Evolutionary conservation across 2,888 invertebrate genomes (phyloP).

Genomic region (Elegia similella): DNA sequence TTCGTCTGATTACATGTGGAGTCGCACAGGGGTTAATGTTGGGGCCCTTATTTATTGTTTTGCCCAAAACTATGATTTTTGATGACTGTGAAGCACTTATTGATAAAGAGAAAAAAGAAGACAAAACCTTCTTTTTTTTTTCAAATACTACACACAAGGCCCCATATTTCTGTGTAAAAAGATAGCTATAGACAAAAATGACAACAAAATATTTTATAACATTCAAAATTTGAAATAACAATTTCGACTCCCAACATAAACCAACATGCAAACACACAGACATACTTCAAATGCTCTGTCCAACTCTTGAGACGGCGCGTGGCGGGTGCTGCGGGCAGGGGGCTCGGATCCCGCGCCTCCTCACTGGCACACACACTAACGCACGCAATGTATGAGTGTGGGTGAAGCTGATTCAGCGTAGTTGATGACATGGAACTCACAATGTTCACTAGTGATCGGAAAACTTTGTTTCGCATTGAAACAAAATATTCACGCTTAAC

Average conservation of each 20-base stretch:
- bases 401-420: conserved; percentile 25
- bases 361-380: conserved; percentile 44
- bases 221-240: background rate
- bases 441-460: too few species aligned
- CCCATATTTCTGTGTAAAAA: too few species aligned
- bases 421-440: conserved; percentile 4
- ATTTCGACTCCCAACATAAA: conserved; percentile 33
- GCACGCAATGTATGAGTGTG: conserved; percentile 50
- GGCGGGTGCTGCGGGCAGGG: conserved; percentile 44
- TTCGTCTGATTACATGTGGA: background rate
- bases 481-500: too few species aligned
- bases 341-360: conserved; percentile 40
- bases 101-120: too few species aligned
- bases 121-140: too few species aligned
- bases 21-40: conserved; percentile 33
- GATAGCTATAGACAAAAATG: too few species aligned
- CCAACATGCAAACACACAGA: conserved; percentile 43
- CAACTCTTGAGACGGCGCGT: conserved; percentile 70
- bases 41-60: conserved; percentile 31
- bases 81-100: too few species aligned
- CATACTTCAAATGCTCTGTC: conserved; percentile 73
- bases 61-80: background rate
- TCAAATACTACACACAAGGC: too few species aligned
- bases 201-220: background rate
- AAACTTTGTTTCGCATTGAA: too few species aligned